These are phyloP conservation scores for Petrocephalus microphthalmus DNA, from an alignment of 2,113 vertebrate species.

Conservation along the genomic window DNA sequence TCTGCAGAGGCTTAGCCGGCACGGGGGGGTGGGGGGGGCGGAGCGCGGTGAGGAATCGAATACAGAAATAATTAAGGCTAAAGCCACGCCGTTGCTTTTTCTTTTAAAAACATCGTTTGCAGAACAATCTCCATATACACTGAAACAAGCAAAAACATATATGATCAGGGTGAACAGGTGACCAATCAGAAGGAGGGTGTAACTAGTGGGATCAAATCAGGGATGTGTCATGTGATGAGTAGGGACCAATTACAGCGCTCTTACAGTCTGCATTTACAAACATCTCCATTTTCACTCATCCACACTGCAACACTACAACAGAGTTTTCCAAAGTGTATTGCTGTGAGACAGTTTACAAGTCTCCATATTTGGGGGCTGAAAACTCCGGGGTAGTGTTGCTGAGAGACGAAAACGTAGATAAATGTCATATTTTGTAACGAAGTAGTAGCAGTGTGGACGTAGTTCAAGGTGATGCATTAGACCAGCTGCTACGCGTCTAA, in stretches of 20 bases:
- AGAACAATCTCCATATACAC: neutral
- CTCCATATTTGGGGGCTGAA: no score
- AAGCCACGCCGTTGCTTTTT: neutral
- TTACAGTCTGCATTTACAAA: neutral
- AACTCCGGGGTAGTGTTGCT: no score
- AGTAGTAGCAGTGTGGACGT: neutral
- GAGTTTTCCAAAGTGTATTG: no score
- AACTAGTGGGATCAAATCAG: neutral
- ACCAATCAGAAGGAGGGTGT: neutral
- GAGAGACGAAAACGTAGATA: neutral
- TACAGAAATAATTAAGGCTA: neutral
- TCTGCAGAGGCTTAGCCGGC: neutral
- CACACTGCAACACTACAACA: neutral
- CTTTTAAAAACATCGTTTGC: neutral
- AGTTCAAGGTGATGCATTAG: neutral
- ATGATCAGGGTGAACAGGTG: neutral
- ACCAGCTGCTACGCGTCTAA: neutral
- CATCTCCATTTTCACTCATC: neutral
- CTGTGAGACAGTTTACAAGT: no score
- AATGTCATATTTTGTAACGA: neutral
- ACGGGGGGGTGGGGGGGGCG: neutral
- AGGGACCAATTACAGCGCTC: neutral
- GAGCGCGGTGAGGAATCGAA: neutral
- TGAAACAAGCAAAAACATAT: neutral
- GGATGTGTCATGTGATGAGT: neutral